Evolutionary conservation across 2,888 invertebrate species (phyloP).

Genomic region (Pseudococcus jackbeardsleyi): DNA sequence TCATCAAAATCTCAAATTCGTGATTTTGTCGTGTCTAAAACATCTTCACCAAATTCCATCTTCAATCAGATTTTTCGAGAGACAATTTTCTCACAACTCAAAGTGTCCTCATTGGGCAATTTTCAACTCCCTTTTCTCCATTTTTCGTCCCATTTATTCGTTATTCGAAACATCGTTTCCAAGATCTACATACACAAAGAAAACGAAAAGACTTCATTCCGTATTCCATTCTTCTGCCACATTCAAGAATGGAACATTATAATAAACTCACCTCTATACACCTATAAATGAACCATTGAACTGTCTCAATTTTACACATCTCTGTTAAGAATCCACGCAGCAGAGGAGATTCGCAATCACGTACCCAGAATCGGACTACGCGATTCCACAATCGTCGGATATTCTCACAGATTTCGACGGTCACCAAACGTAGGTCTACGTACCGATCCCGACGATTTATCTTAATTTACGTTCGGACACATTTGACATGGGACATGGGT

Average conservation of each 20-base stretch:
- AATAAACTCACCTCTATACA: background rate
- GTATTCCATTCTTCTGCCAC: background rate
- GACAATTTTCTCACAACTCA: background rate
- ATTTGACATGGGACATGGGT: conserved; percentile 28
- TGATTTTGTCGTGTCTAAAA: no score
- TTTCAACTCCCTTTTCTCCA: background rate
- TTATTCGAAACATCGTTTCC: background rate
- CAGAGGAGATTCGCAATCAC: no score
- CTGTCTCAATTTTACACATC: background rate
- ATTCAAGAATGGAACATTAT: background rate
- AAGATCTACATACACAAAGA: background rate
- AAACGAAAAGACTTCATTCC: background rate
- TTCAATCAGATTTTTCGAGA: no score
- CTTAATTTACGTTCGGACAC: conserved; percentile 33
- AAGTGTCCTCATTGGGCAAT: background rate
- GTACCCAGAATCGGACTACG: background rate
- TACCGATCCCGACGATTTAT: background rate
- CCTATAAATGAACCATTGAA: conserved; percentile 15
- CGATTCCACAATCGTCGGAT: background rate
- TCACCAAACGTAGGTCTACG: background rate
- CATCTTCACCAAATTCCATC: no score
- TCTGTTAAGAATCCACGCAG: background rate
- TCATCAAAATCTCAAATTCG: no score
- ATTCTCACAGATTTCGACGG: background rate
- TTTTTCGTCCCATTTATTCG: background rate